Percentiles rank a stretch among this genome's conserved stretches.
Evolutionary conservation across 2,797 vertebrate genomes (phyloP).

Genomic region (Todus mexicanus): DNA sequence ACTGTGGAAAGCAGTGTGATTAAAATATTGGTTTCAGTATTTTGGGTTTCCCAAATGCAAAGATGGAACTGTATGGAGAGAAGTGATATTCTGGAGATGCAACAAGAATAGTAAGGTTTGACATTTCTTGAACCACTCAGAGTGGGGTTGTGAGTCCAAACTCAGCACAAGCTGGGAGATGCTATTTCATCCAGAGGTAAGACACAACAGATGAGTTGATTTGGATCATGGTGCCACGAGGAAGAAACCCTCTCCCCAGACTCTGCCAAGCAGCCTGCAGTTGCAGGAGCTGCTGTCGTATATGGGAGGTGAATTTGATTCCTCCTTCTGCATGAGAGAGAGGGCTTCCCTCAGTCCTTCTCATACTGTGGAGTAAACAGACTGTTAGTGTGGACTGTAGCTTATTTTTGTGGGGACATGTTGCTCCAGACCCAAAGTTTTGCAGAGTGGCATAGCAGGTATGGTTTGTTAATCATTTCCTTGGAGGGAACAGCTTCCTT

Average conservation of each 20-base stretch:
- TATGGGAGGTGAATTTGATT: neutral
- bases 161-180: neutral
- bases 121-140: neutral
- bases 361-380: neutral
- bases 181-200: neutral
- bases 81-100: neutral
- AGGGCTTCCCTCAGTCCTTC: neutral
- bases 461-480: neutral
- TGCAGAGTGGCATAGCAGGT: neutral
- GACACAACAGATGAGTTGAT: neutral
- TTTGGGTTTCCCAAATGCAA: neutral
- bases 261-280: neutral
- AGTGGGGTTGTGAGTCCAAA: rapidly evolving
- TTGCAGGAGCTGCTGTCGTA: neutral
- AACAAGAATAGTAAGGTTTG: neutral
- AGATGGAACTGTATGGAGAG: neutral
- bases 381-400: neutral
- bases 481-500: neutral
- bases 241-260: neutral
- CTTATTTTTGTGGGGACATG: neutral
- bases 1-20: neutral
- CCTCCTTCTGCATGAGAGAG: neutral
- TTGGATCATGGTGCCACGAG: rapidly evolving
- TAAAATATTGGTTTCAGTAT: neutral
- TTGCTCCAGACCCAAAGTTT: neutral